These are phyloP conservation scores for Ictalurus furcatus DNA, from an alignment of 2,113 vertebrate species.

Conservation along the genomic window DNA sequence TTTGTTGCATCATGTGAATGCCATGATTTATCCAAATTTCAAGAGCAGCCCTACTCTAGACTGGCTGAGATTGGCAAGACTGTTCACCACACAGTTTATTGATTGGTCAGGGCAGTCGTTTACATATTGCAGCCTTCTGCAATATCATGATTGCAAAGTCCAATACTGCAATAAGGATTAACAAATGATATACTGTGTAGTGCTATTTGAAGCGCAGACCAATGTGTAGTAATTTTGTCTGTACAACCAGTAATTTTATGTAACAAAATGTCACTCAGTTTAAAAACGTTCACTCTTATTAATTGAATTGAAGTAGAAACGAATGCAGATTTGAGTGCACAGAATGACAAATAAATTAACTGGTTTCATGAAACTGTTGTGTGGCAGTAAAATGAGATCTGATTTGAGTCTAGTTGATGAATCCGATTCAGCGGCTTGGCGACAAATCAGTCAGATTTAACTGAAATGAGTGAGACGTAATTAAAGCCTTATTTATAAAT, in stretches of 20 bases:
- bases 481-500: neutral
- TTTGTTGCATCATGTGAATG: neutral
- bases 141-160: neutral
- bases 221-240: neutral
- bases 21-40: neutral
- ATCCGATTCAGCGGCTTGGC: neutral
- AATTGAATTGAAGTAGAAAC: neutral
- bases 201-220: neutral
- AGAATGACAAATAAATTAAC: neutral
- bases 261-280: neutral
- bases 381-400: neutral
- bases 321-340: neutral
- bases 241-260: neutral
- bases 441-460: neutral
- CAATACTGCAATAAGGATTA: neutral
- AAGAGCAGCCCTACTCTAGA: neutral
- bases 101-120: neutral
- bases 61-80: neutral
- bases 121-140: neutral
- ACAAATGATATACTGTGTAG: neutral
- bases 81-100: neutral
- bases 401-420: neutral
- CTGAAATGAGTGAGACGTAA: neutral
- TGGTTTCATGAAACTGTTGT: neutral
- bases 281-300: neutral